Base-by-base conservation (phyloP, 2,113 vertebrate species). In the Cyprinodon variegatus region DNA sequence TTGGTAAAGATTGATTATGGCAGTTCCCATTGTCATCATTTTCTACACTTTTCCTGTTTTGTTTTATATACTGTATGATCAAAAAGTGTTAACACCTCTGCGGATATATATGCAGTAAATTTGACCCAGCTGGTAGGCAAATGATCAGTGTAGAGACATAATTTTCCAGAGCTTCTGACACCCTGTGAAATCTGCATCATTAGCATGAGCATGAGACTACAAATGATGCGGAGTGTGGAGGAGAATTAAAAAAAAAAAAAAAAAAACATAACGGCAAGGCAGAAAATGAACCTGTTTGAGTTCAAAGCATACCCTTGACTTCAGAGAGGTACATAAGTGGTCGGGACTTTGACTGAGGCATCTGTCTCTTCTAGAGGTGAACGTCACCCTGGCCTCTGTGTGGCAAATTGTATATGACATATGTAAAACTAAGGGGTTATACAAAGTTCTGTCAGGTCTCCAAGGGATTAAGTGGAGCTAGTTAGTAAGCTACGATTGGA, bases 261-360 rank as follows among this genome's bases (percentile, higher is more conserved):
- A 86, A 84, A 85, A 73, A 1, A 29, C 81, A 86, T 45, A 69
- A 83, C 59, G 74, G 70, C 57, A 75, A 64, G 74, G 62, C 62
- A 85, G 86, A 91, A 85, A 89, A 84, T 80, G 65, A 82, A 89
- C 78, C 69, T 85, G 79, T 85, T 89, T 87, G 73, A 90, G 86
- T 93, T 93, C 85, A 92, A 93, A 94, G 91, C 75, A 36, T 90
- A 91, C 79, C 92, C 92, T 92, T 93, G 90, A 93, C 90, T 89
- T 91, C 85, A 87, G 79, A 88, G 71, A 67, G 81, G 72, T 65
- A 74, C 75, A 61, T 59, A 40, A 70, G 66, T 38, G 22, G 61
- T 65, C 67, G 53, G 66, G 74, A 74, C 39, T 60, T 43, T 57
- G 70, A 78, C 68, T 79, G 77, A 78, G 70, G 79, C 60, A 76